Conservation (phyloP, 2,888 invertebrate species). For the Limenitis camilla region DNA sequence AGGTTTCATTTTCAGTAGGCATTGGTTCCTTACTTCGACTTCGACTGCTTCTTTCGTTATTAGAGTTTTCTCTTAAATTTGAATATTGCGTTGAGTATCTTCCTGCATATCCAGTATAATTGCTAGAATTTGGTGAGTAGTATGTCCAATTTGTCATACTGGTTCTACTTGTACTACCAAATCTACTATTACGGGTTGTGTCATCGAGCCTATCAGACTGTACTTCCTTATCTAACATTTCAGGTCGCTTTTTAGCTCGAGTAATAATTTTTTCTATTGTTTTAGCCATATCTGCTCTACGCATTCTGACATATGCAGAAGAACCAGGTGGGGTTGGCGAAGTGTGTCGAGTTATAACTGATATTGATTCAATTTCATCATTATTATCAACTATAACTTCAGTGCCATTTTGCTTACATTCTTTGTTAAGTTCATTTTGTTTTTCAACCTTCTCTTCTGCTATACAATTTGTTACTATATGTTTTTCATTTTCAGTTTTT, state of each 20-base stretch:
- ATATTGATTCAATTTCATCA: slow-evolving; percentile 65
- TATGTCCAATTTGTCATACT: slow-evolving; percentile 78
- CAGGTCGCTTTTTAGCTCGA: slow-evolving; percentile 70
- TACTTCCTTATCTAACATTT: slow-evolving; percentile 80
- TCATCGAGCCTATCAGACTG: slow-evolving; percentile 84
- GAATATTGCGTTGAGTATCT: slow-evolving; percentile 65
- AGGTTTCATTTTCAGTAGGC: slow-evolving; percentile 39
- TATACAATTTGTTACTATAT: slow-evolving; percentile 32
- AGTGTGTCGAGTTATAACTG: slow-evolving; percentile 82
- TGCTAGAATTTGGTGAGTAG: slow-evolving; percentile 65
- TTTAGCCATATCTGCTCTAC: slow-evolving; percentile 83
- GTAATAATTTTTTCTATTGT: slow-evolving; percentile 81
- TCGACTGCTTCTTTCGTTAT: slow-evolving; percentile 52
- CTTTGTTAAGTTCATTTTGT: slow-evolving; percentile 28
- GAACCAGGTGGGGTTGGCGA: slow-evolving; percentile 84
- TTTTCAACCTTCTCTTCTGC: slow-evolving; percentile 30
- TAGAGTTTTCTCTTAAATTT: slow-evolving; percentile 49
- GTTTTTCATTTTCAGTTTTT: slow-evolving; percentile 42
- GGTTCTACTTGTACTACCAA: slow-evolving; percentile 73
- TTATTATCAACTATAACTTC: slow-evolving; percentile 33
- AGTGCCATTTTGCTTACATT: slow-evolving; percentile 27
- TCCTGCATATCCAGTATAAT: slow-evolving; percentile 64
- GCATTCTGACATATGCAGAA: slow-evolving; percentile 75
- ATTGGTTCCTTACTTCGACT: slow-evolving; percentile 56
- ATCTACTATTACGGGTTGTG: slow-evolving; percentile 78